Evolutionary conservation across 2,113 vertebrate species (phyloP).

Genomic region (Catharus fuscescens): DNA sequence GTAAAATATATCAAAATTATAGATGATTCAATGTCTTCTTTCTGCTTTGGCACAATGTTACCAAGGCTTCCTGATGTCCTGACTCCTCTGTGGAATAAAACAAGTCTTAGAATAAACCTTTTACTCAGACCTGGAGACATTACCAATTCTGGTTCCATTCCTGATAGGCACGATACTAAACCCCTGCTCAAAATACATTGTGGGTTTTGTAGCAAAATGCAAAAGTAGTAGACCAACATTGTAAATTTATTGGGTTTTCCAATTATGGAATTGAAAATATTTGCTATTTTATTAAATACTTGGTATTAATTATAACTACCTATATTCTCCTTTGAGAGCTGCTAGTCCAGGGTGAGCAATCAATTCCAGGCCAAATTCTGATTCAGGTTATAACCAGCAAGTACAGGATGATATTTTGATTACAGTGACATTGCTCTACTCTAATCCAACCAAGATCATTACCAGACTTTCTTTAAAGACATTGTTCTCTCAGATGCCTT

Average conservation of each 20-base stretch:
- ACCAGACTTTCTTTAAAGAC: slow-evolving; percentile 26
- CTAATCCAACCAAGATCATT: not conserved
- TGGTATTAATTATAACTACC: not conserved
- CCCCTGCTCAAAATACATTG: not conserved
- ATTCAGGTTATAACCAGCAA: not conserved
- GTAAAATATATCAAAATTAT: not conserved
- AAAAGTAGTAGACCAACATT: not conserved
- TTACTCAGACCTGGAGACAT: not conserved
- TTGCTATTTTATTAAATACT: not conserved
- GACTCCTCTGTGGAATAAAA: not conserved
- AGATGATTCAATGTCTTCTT: not conserved
- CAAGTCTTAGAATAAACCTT: not conserved
- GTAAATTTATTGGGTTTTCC: not conserved
- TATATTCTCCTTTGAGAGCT: not conserved
- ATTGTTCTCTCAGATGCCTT: slow-evolving; percentile 35
- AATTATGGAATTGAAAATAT: not conserved
- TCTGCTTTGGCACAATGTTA: not conserved
- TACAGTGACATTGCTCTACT: slow-evolving; percentile 2
- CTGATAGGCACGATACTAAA: not conserved
- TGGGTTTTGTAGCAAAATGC: not conserved
- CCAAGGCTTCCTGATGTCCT: not conserved
- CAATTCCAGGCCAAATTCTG: not conserved
- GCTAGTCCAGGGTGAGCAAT: not conserved
- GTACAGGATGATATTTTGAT: not conserved
- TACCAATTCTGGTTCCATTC: not conserved